phyloP scores from a whole-genome alignment of 2,797 vertebrate species.

The Urophycis tenuis region DNA sequence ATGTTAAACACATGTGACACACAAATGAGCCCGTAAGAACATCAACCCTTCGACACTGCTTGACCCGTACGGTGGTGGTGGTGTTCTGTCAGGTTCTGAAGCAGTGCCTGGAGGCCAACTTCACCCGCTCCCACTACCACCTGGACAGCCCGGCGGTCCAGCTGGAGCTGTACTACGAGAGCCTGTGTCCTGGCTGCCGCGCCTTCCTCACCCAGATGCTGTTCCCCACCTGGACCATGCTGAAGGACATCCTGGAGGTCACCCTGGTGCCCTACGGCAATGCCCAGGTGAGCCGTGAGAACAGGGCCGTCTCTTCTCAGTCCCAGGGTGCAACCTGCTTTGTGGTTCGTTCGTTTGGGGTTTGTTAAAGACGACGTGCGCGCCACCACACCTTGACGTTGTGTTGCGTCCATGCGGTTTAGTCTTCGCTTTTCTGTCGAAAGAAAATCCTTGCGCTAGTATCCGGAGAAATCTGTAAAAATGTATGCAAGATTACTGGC shows the following conservation, averaged over 20 bases:
- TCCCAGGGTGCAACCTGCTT: not conserved
- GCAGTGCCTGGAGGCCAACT: constrained; percentile 55
- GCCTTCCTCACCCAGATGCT: constrained; percentile 63
- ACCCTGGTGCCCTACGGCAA: constrained; percentile 89
- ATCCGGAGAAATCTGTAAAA: not conserved
- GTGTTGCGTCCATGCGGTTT: not conserved
- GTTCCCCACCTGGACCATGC: constrained; percentile 77
- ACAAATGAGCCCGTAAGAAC: no score
- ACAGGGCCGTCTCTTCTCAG: not conserved
- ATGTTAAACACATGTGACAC: no score
- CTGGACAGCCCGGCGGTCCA: constrained; percentile 39
- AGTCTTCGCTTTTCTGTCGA: not conserved
- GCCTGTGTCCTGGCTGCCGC: constrained; percentile 80
- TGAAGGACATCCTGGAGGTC: constrained; percentile 68
- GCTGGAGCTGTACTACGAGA: constrained; percentile 84
- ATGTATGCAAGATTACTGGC: not conserved
- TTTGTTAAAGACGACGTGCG: not conserved
- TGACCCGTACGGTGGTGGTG: not conserved
- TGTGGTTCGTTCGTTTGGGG: not conserved
- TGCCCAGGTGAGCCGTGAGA: constrained; percentile 67
- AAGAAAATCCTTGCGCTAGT: not conserved
- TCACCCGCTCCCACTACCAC: constrained; percentile 29
- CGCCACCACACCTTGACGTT: not conserved
- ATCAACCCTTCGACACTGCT: no score
- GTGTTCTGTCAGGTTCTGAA: constrained; percentile 64